Conservation (phyloP, 2,888 invertebrate genomes). For the Meiosimyza platycephala region DNA sequence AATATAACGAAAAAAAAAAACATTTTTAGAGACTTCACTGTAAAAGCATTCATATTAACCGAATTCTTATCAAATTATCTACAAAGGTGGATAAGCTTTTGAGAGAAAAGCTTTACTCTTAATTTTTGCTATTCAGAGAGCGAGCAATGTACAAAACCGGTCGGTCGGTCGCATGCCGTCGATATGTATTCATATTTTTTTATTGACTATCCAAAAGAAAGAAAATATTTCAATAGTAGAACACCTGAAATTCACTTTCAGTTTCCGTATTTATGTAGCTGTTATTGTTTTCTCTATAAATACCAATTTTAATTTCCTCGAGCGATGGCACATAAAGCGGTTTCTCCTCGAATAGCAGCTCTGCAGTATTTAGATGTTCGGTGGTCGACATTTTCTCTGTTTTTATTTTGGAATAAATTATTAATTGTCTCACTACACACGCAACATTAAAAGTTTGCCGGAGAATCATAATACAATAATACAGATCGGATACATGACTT, state of each 20-base stretch:
- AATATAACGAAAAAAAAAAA: background rate
- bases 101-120: slow-evolving; percentile 5
- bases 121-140: no score
- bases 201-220: background rate
- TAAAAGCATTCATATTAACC: slow-evolving; percentile 21
- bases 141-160: no score
- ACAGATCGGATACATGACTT: no score
- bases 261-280: background rate
- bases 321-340: slow-evolving; percentile 72
- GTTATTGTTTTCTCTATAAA: background rate
- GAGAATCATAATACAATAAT: no score
- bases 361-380: slow-evolving; percentile 52
- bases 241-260: background rate
- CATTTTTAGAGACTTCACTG: slow-evolving; percentile 17
- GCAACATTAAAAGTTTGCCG: no score
- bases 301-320: slow-evolving; percentile 74
- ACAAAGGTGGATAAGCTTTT: slow-evolving; percentile 16
- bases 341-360: slow-evolving; percentile 70
- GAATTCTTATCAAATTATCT: slow-evolving; percentile 19
- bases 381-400: no score
- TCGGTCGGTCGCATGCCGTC: background rate
- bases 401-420: no score
- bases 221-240: no score
- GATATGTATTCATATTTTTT: background rate
- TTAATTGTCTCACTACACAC: no score